phyloP scores from a whole-genome alignment of 2,113 vertebrate genomes.

The Lycocorax pyrrhopterus region DNA sequence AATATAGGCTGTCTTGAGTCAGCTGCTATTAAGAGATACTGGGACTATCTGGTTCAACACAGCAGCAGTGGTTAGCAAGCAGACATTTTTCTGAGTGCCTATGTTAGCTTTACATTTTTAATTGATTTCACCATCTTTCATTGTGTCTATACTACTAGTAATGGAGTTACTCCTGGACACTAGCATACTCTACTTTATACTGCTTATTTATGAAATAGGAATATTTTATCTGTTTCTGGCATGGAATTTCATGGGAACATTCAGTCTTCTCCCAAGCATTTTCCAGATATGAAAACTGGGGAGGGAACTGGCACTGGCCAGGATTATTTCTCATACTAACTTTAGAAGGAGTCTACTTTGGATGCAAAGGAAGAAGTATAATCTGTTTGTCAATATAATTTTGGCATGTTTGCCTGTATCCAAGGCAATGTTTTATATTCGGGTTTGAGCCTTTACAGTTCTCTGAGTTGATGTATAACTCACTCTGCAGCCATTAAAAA shows the following conservation, averaged over 20 bases:
- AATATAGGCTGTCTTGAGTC: neutral
- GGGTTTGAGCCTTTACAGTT: neutral
- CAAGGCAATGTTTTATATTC: neutral
- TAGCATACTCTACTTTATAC: neutral
- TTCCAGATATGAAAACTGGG: neutral
- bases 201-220: neutral
- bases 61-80: neutral
- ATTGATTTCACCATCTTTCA: neutral
- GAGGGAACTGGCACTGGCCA: neutral
- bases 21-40: neutral
- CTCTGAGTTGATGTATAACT: neutral
- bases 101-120: neutral
- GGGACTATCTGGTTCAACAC: neutral
- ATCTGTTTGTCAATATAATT: neutral
- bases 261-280: neutral
- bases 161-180: neutral
- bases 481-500: neutral
- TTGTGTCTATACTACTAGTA: neutral
- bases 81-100: neutral
- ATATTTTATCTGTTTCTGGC: neutral
- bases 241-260: neutral
- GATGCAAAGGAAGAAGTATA: neutral
- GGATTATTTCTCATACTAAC: neutral
- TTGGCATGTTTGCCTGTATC: neutral
- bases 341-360: neutral